phyloP scores from a whole-genome alignment of 1,140 invertebrate genomes.

The Anoplolepis gracilipes region DNA sequence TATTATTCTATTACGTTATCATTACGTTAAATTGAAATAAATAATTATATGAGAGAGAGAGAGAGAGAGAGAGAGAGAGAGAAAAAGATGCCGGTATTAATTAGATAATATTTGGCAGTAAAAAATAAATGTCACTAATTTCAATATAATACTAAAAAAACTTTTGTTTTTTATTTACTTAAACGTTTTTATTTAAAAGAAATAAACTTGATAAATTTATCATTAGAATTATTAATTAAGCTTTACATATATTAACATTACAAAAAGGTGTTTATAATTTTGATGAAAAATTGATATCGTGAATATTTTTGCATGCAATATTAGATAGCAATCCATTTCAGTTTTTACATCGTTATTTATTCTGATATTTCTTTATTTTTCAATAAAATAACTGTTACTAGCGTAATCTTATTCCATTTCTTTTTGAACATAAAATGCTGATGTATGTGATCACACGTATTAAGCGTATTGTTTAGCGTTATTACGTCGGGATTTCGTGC shows the following conservation, averaged over 20 bases:
- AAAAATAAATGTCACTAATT: neutral
- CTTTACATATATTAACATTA: neutral
- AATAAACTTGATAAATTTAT: constrained; percentile 6
- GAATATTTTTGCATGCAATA: neutral
- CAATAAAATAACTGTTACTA: neutral
- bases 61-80: no score
- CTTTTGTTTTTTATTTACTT: neutral
- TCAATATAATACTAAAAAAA: neutral
- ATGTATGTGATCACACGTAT: neutral
- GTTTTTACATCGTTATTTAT: neutral
- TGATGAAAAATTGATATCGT: neutral
- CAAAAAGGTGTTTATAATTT: neutral
- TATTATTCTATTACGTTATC: neutral
- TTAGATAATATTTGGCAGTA: neutral
- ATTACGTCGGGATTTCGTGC: neutral
- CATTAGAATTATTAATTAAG: no score
- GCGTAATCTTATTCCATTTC: neutral
- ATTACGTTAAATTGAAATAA: neutral
- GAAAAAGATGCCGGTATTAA: neutral
- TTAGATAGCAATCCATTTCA: neutral
- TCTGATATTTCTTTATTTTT: neutral
- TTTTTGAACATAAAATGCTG: constrained; percentile 3
- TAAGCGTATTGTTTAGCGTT: neutral
- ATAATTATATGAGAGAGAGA: neutral
- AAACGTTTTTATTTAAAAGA: neutral